Base-by-base conservation (phyloP, 2,113 vertebrate genomes). In the Hassar affinis region DNA sequence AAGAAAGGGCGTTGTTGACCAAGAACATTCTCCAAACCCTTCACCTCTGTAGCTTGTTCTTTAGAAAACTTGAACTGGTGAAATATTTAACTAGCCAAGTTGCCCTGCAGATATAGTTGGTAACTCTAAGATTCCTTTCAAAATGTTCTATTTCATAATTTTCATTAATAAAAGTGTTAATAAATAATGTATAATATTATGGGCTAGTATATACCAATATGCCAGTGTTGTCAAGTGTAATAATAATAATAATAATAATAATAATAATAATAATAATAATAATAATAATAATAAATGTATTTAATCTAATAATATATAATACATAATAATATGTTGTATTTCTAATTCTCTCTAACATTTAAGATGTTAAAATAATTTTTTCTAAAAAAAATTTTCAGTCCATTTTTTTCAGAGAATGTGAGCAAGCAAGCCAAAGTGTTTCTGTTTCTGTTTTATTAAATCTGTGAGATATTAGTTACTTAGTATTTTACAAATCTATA, bases 51-150 rank as follows among this genome's bases (percentile, higher is more conserved):
- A 6, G 27, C 17, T 17, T 22, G 15, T 49, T 14, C 38, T 79
- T 64, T 64, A 9, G n/a, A 78, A 57, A 77, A 7, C 3, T 77
- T 45, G 6, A 71, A 49, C 69, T 74, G 45, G 25, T 49, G 49
- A 33, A 78, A 54, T 78, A 25, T 62, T 64, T 79, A 79, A 79
- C 42, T 33, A 62, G 27, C 4, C 42, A 64, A 64, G 10, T 42
- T 79, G 57, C 15, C 17, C 11, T 20, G 4, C 8, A 35, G 38
- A 61, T 59, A n/a, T 35, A 45, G 0, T 27, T 49, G 1, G 33
- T 38, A 68, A 22, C 30, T 6, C 6, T 35, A 35, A 35, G 18
- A 3, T 68, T 42, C 15, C 1, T 35, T 66, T 35, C 30, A 22
- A 35, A 66, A 18, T 35, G 30, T 18, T 33, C 35, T 45, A 6